Percentiles rank a stretch among this genome's conserved stretches.
Conservation (phyloP, 2,797 vertebrate species). For the Chrysocyon brachyurus region DNA sequence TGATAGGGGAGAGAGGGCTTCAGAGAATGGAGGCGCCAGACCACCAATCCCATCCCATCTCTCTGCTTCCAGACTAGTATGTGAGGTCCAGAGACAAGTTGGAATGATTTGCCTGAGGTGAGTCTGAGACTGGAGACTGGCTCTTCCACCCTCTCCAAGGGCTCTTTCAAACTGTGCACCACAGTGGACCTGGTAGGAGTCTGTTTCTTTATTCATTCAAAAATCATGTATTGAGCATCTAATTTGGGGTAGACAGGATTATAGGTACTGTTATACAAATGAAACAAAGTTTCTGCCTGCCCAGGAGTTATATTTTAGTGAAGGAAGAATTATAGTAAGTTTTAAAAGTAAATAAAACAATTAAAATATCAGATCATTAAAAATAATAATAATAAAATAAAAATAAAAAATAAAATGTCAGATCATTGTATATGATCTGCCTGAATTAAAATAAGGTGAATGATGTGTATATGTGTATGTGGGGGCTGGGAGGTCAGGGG, state of each 20-base stretch:
- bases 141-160: not conserved
- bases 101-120: not conserved
- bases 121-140: not conserved
- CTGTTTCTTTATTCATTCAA: not conserved
- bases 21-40: not conserved
- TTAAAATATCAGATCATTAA: not conserved
- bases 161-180: not conserved
- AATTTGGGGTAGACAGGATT: not conserved
- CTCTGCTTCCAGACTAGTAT: not conserved
- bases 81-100: not conserved
- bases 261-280: not conserved
- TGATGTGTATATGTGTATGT: accelerated
- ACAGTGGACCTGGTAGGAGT: not conserved
- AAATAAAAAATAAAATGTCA: slow-evolving; percentile 13
- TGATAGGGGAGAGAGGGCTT: not conserved
- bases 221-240: not conserved
- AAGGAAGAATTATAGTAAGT: not conserved
- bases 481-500: not conserved
- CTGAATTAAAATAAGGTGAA: slow-evolving; percentile 19
- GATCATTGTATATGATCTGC: not conserved
- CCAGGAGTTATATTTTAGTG: not conserved
- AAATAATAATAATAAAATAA: too few relatives aligned
- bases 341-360: not conserved
- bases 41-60: accelerated
- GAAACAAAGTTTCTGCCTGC: not conserved